Evolutionary conservation across 2,113 vertebrate genomes (phyloP).

Genomic region (Silurus meridionalis): DNA sequence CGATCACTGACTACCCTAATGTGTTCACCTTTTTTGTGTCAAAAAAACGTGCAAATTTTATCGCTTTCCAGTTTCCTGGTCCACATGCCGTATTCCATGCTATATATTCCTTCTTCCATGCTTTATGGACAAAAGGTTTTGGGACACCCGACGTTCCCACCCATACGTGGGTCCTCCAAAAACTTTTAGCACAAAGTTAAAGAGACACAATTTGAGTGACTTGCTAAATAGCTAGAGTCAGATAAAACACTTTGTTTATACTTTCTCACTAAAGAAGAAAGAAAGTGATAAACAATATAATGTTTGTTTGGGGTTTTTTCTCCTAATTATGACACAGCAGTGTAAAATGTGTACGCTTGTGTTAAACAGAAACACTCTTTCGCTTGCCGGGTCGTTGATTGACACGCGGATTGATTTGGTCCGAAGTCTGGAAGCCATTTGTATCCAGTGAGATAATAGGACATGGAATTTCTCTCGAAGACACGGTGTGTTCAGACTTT

Average conservation of each 20-base stretch:
- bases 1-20: background rate
- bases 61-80: background rate
- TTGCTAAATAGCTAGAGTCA: too few relatives aligned
- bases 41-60: background rate
- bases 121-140: too few relatives aligned
- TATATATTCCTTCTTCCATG: background rate
- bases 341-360: background rate
- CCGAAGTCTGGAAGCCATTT: conserved; percentile 13
- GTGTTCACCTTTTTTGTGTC: background rate
- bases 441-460: conserved; percentile 10
- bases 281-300: background rate
- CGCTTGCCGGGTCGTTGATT: background rate
- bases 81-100: background rate
- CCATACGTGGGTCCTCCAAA: too few relatives aligned
- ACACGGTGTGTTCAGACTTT: background rate
- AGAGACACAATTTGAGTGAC: too few relatives aligned
- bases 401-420: conserved; percentile 19
- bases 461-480: conserved; percentile 28
- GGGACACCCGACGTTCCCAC: too few relatives aligned
- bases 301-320: background rate
- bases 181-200: too few relatives aligned
- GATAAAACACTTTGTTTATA: too few relatives aligned
- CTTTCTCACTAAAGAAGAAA: background rate
- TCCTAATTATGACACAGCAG: background rate
- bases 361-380: background rate